phyloP scores from a whole-genome alignment of 2,888 invertebrate genomes.

The Cheilosia vulpina region DNA sequence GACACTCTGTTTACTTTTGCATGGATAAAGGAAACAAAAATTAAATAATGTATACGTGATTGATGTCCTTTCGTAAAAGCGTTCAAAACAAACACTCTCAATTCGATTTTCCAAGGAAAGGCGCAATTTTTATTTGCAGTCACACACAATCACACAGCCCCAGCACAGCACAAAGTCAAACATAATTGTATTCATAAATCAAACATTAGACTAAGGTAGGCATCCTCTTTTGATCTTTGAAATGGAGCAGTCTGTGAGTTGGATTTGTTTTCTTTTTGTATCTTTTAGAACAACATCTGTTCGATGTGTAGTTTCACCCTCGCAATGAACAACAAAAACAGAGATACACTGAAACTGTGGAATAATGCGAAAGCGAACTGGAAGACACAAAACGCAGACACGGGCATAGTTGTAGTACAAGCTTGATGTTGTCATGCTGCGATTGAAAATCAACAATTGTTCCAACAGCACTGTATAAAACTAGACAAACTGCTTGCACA shows the following conservation, averaged over 20 bases:
- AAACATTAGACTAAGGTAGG: conserved; percentile 13
- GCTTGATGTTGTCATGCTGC: conserved; percentile 39
- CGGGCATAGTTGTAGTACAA: conserved; percentile 7
- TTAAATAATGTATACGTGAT: conserved; percentile 51
- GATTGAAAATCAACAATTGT: conserved; percentile 48
- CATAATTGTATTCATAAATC: conserved; percentile 43
- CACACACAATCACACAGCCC: conserved; percentile 2
- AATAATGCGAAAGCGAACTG: background rate
- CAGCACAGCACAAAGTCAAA: conserved; percentile 5
- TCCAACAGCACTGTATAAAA: background rate
- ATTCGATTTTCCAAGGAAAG: background rate
- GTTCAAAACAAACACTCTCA: conserved; percentile 3
- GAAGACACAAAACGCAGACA: conserved; percentile 21
- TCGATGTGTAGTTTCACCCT: conserved; percentile 10
- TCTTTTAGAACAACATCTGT: conserved; percentile 13
- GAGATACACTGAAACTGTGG: conserved; percentile 19
- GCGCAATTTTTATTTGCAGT: conserved; percentile 10
- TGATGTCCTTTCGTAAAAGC: conserved; percentile 40
- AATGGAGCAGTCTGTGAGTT: background rate
- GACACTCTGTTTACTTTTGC: conserved; percentile 26
- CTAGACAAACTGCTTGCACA: conserved; percentile 24
- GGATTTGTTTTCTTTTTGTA: no score
- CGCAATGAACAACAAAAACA: conserved; percentile 18
- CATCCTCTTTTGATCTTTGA: background rate
- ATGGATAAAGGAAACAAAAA: background rate